phyloP scores from a whole-genome alignment of 2,888 invertebrate species.

The Phalera bucephala region DNA sequence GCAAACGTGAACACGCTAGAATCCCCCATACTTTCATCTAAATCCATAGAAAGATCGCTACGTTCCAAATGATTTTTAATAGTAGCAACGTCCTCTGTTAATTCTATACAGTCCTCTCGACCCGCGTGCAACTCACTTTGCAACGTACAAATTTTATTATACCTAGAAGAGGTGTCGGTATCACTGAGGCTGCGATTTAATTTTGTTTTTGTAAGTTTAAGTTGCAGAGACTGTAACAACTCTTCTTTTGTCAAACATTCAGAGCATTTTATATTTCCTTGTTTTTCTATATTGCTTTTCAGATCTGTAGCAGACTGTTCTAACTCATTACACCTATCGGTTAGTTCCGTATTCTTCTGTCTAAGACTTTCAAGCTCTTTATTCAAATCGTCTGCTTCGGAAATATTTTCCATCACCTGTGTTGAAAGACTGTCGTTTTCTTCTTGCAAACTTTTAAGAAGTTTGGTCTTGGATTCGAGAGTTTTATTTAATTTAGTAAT shows the following conservation, averaged over 20 bases:
- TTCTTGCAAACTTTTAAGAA: slow-evolving; percentile 64
- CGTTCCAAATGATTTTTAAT: slow-evolving; percentile 71
- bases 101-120: slow-evolving; percentile 65
- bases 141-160: slow-evolving; percentile 67
- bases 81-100: slow-evolving; percentile 68
- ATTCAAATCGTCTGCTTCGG: slow-evolving; percentile 77
- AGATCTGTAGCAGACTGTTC: slow-evolving; percentile 28
- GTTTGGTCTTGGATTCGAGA: slow-evolving; percentile 38
- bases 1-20: slow-evolving; percentile 39
- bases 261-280: slow-evolving; percentile 26
- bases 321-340: slow-evolving; percentile 37
- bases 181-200: slow-evolving; percentile 65
- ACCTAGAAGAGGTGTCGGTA: slow-evolving; percentile 60
- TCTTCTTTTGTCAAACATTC: slow-evolving; percentile 47
- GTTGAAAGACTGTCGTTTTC: slow-evolving; percentile 82
- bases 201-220: slow-evolving; percentile 32
- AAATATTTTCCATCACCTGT: slow-evolving; percentile 81
- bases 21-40: slow-evolving; percentile 62
- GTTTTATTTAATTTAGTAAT: slow-evolving; percentile 39
- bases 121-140: slow-evolving; percentile 69
- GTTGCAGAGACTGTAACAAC: slow-evolving; percentile 33
- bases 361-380: slow-evolving; percentile 53
- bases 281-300: slow-evolving; percentile 5
- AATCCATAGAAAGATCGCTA: slow-evolving; percentile 60
- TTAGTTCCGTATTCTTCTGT: slow-evolving; percentile 38